Evolutionary conservation across 2,113 vertebrate species (phyloP).

Genomic region (Delphinus delphis): DNA sequence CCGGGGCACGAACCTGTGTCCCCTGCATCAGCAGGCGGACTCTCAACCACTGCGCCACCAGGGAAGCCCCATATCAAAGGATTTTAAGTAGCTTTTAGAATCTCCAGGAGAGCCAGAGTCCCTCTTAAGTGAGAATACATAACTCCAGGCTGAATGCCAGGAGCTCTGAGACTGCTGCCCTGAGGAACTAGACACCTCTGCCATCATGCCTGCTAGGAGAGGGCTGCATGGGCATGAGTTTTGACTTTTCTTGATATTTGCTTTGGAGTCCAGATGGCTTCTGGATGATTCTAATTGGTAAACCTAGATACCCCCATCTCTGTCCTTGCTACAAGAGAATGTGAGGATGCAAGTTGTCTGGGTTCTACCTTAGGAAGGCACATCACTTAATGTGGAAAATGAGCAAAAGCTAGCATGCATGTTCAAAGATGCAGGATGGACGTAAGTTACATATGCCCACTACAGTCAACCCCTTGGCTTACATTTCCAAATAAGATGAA

Average conservation of each 20-base stretch:
- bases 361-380: background rate
- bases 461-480: background rate
- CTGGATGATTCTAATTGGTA: background rate
- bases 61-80: background rate
- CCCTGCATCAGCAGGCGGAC: too few species aligned
- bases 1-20: too few species aligned
- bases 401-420: background rate
- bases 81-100: background rate
- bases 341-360: background rate
- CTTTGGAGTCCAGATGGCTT: background rate
- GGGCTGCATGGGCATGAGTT: background rate
- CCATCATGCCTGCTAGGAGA: background rate
- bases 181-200: background rate
- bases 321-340: background rate
- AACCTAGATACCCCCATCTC: background rate
- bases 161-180: accelerated
- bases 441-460: background rate
- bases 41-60: too few species aligned
- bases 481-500: background rate
- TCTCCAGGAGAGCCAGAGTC: background rate
- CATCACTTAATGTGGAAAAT: background rate
- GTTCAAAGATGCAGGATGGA: background rate
- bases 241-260: background rate
- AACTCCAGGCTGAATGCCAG: background rate
- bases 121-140: background rate